These are phyloP conservation scores for Gonatopus flavifemur DNA, from an alignment of 1,140 invertebrate species.

Conservation along the genomic window DNA sequence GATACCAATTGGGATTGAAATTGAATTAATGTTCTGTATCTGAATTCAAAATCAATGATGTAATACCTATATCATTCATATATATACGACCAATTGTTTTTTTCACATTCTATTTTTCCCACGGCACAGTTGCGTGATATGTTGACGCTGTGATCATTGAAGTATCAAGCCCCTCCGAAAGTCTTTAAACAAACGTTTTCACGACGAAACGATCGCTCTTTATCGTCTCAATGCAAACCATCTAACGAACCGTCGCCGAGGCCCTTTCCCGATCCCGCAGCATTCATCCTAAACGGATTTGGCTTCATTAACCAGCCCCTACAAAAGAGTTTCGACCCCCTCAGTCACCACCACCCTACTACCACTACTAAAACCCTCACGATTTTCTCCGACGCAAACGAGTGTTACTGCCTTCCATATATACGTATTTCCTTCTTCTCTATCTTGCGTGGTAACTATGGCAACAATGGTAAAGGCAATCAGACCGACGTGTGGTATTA, in stretches of 20 bases:
- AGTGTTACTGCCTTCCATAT: no score
- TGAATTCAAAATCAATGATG: no score
- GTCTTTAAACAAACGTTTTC: slow-evolving; percentile 21
- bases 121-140: no score
- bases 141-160: not conserved
- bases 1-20: no score
- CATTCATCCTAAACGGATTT: slow-evolving; percentile 58
- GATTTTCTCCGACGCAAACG: slow-evolving; percentile 19
- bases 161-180: slow-evolving; percentile 4
- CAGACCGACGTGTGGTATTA: slow-evolving; percentile 43
- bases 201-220: slow-evolving; percentile 20
- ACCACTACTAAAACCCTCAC: slow-evolving; percentile 17
- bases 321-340: no score
- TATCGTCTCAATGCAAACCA: slow-evolving; percentile 49
- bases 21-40: no score
- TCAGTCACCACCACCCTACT: slow-evolving; percentile 21
- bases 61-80: no score
- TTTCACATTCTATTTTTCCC: no score
- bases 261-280: slow-evolving; percentile 39
- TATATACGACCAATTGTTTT: no score
- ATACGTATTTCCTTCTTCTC: no score
- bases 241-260: slow-evolving; percentile 44
- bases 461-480: slow-evolving; percentile 49
- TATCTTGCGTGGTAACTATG: slow-evolving; percentile 45
- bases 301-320: slow-evolving; percentile 55